Base-by-base conservation (phyloP, 2,113 vertebrate genomes). In the Pseudorhombus dupliciocellatus region DNA sequence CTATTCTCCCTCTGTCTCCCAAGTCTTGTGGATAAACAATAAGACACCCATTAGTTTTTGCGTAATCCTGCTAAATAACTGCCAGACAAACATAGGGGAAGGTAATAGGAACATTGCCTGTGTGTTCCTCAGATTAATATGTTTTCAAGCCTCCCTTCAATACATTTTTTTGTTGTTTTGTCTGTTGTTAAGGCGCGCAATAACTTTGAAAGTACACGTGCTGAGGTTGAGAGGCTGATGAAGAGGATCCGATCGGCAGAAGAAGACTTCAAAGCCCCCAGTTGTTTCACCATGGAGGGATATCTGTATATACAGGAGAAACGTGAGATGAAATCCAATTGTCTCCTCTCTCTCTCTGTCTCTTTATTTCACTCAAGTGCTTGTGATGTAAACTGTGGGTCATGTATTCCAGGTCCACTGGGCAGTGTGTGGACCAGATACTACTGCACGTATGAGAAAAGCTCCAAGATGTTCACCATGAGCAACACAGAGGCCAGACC, bases 181-280 rank as follows among this genome's bases (percentile, higher is more conserved):
- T 87, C 61, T 90, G 25, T 60, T 60, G 56, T 81, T 53, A 86
- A 99, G 98, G 98, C 98, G 20, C 94, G 98, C 37, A 98, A 99
- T 91, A 99, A 99, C 89, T 99, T 99, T 90, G 98, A 99, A 91
- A 99, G 98, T 84, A 99, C 98, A 0, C 95, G 98, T 20, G 97
- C 95, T 74, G 98, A 99, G 90, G 96, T 99, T 40, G 97, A 99
- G 83, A 94, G 94, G 71, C 86, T 99, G 77, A 98, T 99, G 97
- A 96, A 96, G 59, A 96, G 97, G 88, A 98, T 99, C 93, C 96
- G 96, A 10, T 95, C 97, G 2, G 96, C 97, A 42, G 96, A 94
- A 83, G 95, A 96, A 59, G 98, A 98, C 76, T 97, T 98, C 85
- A 94, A 97, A 74, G 96, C 96, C 0, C 97, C 97, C 1, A 95